Percentiles rank a stretch among this genome's conserved stretches.
phyloP scores from a whole-genome alignment of 92 coral and sea anemone species.

The Siderastrea siderea region DNA sequence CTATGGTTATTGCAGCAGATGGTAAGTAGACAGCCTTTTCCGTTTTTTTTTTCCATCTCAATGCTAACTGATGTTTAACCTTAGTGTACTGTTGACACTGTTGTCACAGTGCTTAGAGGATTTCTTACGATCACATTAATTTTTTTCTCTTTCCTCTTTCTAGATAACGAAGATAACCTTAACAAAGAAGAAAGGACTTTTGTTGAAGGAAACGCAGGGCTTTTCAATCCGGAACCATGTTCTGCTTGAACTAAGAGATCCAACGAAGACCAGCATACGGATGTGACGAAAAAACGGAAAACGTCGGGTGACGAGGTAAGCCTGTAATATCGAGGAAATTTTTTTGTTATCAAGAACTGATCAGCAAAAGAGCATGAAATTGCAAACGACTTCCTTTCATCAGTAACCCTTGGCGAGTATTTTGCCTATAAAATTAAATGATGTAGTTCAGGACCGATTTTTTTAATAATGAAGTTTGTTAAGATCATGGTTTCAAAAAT shows the following conservation, averaged over 20 bases:
- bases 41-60: background rate
- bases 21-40: constrained; percentile 41
- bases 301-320: constrained; percentile 38
- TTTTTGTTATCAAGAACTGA: background rate
- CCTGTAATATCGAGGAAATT: constrained; percentile 3
- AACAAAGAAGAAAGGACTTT: constrained; percentile 44
- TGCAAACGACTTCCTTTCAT: background rate
- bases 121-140: background rate
- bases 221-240: constrained; percentile 27
- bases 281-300: constrained; percentile 18
- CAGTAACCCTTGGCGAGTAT: no score
- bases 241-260: constrained; percentile 29
- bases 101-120: constrained; percentile 9
- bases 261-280: constrained; percentile 18
- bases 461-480: no score
- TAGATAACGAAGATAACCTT: constrained; percentile 41
- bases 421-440: no score
- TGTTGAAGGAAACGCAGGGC: constrained; percentile 45
- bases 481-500: no score
- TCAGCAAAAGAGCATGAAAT: background rate
- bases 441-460: no score
- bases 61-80: background rate
- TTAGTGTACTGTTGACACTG: background rate
- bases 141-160: background rate
- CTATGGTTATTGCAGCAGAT: constrained; percentile 57